Evolutionary conservation across 2,888 invertebrate species (phyloP).

Genomic region (Noctua janthina): DNA sequence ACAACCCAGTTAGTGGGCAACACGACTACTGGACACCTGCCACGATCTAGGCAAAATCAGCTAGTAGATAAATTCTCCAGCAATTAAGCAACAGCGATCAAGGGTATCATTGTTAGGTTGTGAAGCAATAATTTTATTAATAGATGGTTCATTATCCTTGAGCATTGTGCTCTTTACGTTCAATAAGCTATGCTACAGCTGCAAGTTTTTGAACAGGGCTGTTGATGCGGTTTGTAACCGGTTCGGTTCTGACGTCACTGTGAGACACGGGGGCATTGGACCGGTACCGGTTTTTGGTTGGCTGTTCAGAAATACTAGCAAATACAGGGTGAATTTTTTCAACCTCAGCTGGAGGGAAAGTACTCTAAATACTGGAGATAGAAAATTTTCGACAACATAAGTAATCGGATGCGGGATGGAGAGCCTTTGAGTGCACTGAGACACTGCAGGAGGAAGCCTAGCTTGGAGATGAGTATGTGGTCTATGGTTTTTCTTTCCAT

Average conservation of each 20-base stretch:
- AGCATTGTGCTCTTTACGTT: slow-evolving; percentile 10
- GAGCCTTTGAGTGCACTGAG: no score
- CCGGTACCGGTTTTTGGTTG: slow-evolving; percentile 5
- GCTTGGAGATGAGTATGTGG: no score
- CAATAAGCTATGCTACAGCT: slow-evolving; percentile 18
- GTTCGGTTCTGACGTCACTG: slow-evolving; percentile 28
- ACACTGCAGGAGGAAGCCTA: no score
- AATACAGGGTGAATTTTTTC: background rate
- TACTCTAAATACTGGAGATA: no score
- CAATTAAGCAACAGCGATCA: slow-evolving; percentile 25
- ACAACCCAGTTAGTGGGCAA: no score
- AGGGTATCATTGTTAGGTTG: slow-evolving; percentile 23
- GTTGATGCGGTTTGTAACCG: slow-evolving; percentile 23
- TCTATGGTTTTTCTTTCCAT: no score
- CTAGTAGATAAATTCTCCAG: background rate
- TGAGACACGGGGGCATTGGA: background rate
- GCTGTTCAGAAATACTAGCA: background rate
- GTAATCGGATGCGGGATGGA: no score
- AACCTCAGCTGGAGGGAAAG: no score
- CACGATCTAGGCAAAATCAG: background rate
- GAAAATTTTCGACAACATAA: no score
- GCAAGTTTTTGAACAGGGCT: background rate
- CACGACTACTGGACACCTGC: no score
- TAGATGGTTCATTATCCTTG: slow-evolving; percentile 10
- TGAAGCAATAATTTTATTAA: background rate